A percentile compares a stretch with the other conserved stretches of the same genome.
phyloP scores from a whole-genome alignment of 2,113 vertebrate genomes.

The Mesembrinibis cayennensis region DNA sequence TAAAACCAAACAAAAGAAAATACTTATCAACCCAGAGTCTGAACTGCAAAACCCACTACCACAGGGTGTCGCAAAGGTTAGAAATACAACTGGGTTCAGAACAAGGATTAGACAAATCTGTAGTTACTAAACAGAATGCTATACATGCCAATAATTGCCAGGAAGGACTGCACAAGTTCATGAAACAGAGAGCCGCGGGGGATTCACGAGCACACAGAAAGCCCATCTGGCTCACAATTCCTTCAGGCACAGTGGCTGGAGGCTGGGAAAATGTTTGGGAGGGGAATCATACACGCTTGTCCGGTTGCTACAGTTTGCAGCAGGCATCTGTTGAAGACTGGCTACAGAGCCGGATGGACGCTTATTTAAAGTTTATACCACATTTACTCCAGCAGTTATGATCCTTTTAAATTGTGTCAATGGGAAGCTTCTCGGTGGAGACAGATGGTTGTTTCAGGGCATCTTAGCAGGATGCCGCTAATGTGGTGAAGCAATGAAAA shows the following conservation, averaged over 20 bases:
- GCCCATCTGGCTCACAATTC: neutral
- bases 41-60: neutral
- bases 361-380: conserved; percentile 7
- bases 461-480: conserved; percentile 5
- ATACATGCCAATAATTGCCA: neutral
- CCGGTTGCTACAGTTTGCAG: neutral
- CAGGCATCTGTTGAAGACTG: neutral
- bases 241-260: neutral
- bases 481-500: neutral
- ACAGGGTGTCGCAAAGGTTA: neutral
- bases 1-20: neutral
- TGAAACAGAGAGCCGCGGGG: neutral
- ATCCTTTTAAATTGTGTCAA: neutral
- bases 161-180: neutral
- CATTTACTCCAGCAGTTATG: neutral
- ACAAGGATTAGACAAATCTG: neutral
- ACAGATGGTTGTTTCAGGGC: conserved; percentile 46
- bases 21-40: neutral
- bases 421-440: neutral
- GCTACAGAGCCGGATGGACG: neutral
- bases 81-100: neutral
- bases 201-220: neutral
- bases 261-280: neutral
- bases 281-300: neutral
- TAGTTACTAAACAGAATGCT: neutral